A percentile compares a stretch with the other conserved stretches of the same genome.
These are phyloP conservation scores for Schrankia costaestrigalis DNA, from an alignment of 2,888 invertebrate genomes.

Conservation along the genomic window DNA sequence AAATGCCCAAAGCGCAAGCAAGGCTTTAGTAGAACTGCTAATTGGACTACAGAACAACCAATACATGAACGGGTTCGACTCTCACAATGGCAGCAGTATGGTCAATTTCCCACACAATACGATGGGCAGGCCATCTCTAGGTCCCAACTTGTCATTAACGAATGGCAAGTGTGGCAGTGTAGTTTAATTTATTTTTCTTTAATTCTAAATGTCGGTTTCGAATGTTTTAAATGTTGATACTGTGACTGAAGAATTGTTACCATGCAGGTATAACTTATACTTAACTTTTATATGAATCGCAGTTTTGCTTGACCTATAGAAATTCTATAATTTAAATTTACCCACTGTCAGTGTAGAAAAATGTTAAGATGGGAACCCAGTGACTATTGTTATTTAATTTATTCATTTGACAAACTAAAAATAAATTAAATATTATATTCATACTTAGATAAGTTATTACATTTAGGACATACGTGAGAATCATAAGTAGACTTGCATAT, in stretches of 20 bases:
- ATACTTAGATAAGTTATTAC: background rate
- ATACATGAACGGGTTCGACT: slow-evolving; percentile 66
- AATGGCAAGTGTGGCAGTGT: slow-evolving; percentile 75
- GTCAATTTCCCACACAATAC: slow-evolving; percentile 51
- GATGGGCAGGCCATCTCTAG: slow-evolving; percentile 51
- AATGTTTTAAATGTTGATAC: slow-evolving; percentile 31
- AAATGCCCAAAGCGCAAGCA: slow-evolving; percentile 68
- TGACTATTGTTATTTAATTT: too few relatives aligned
- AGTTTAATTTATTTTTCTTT: slow-evolving; percentile 45
- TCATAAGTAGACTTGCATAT: background rate
- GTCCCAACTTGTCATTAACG: slow-evolving; percentile 61
- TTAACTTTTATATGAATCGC: slow-evolving; percentile 15
- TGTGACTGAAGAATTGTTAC: slow-evolving; percentile 33
- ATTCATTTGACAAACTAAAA: too few relatives aligned
- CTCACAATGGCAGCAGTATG: slow-evolving; percentile 36
- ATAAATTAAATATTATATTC: too few relatives aligned
- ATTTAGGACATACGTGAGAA: background rate
- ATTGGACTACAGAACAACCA: slow-evolving; percentile 73
- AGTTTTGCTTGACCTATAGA: slow-evolving; percentile 16
- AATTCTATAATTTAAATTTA: too few relatives aligned
- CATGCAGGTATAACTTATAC: slow-evolving; percentile 30
- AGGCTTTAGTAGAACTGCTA: slow-evolving; percentile 68
- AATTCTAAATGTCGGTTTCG: slow-evolving; percentile 27
- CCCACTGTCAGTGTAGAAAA: too few relatives aligned
- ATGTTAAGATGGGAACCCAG: too few relatives aligned